Evolutionary conservation across 1,140 invertebrate genomes (phyloP), one percentile per base, ranked within the genome.

Genomic region (Halotydeus destructor): DNA sequence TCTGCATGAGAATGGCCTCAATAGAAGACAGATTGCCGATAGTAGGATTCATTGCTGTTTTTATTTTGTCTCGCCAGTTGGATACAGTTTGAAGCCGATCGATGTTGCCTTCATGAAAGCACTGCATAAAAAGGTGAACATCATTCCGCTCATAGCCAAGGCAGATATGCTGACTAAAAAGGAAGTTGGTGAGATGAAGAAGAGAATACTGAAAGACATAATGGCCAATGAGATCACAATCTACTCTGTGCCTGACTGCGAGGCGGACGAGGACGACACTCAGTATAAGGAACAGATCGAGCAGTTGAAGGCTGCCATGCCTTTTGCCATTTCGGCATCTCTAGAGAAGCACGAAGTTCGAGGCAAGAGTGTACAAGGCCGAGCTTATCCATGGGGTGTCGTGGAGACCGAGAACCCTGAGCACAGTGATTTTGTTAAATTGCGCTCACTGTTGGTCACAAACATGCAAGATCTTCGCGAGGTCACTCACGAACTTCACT

Each of bases 21-120:
- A 89, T 60, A 69, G 83, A 34, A 72, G 82, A 49, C 84, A 88
- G 54, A 88, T 86, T 50, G 75, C 85, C 32, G 85, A 91, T 54
- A 86, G 83, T 60, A 70, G 84, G 58, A 81, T 91, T 56, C 84
- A 91, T 58, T 89, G 83, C 61, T 98, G 91, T 64, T 85, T 99
- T 53, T 99, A 98, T 64, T 99, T 99, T 60, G 96, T 99, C 56
- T 89, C 91, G 33, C 93, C 94, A 12, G 88, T 88, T 62, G 89
- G 89, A 24, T 89, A 97, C 67, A 88, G 89, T 45, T 65, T 99
- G 35, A 74, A 91, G 50, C 83, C 88, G 0, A 60, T 98, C 46
- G 93, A 99, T 60, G 79, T 98, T 52, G 84, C 97, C 64, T 93
- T 96, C 56, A 96, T 99, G 89, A 94, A 94, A 57, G 78, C 91